These are phyloP conservation scores for Oreochromis niloticus DNA, from an alignment of 2,113 vertebrate genomes.

Conservation along the genomic window DNA sequence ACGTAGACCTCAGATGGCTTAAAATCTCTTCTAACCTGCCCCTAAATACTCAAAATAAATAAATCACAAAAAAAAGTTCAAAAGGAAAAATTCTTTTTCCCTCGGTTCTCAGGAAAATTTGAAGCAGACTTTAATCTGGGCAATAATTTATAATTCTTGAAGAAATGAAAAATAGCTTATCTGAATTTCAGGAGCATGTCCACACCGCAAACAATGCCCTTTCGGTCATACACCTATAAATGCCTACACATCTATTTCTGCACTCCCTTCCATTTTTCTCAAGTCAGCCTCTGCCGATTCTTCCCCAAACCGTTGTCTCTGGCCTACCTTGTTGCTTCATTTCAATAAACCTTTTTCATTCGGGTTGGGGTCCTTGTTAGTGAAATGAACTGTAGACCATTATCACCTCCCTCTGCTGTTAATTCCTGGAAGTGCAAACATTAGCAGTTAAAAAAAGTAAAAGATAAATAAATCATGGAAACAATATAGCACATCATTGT, in stretches of 20 bases:
- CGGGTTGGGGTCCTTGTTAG: neutral
- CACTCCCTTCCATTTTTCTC: neutral
- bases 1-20: neutral
- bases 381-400: neutral
- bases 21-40: neutral
- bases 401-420: neutral
- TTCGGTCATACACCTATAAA: neutral
- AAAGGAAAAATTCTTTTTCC: neutral
- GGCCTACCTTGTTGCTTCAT: neutral
- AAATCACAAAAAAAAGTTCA: neutral
- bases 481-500: neutral
- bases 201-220: neutral
- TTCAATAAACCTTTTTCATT: neutral
- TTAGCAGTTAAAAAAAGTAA: neutral
- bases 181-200: neutral
- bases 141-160: neutral
- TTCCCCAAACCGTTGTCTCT: neutral
- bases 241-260: neutral
- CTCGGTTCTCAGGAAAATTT: neutral
- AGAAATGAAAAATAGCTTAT: neutral
- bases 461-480: neutral
- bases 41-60: neutral
- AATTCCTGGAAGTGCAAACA: neutral
- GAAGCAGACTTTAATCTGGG: neutral
- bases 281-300: neutral